A percentile compares a stretch with the other conserved stretches of the same genome.
phyloP scores from a whole-genome alignment of 2,113 vertebrate genomes.

The Struthio camelus region DNA sequence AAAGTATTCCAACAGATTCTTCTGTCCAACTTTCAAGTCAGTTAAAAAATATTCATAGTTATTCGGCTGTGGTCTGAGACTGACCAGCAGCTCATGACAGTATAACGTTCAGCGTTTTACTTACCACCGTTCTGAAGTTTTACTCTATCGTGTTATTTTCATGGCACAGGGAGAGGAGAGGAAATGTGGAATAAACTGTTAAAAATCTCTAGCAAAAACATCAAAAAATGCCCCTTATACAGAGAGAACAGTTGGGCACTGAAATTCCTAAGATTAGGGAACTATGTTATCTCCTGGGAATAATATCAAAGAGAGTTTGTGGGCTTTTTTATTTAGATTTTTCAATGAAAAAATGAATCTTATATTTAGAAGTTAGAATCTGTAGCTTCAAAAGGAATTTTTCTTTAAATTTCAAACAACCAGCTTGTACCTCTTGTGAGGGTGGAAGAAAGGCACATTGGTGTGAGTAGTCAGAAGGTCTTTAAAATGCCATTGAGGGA shows the following conservation, averaged over 20 bases:
- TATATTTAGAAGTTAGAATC: background rate
- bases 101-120: background rate
- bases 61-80: background rate
- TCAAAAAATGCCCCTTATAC: background rate
- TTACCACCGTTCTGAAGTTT: background rate
- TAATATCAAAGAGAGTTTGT: background rate
- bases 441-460: background rate
- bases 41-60: background rate
- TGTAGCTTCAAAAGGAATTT: background rate
- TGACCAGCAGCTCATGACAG: background rate
- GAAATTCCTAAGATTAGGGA: background rate
- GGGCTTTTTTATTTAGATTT: background rate
- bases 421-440: background rate
- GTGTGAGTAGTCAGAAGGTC: background rate
- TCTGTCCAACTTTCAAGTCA: background rate
- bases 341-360: background rate
- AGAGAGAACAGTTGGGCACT: background rate
- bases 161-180: background rate
- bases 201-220: constrained; percentile 17
- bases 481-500: background rate
- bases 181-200: background rate
- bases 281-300: background rate
- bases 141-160: background rate
- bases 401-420: background rate
- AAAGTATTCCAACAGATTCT: background rate